phyloP scores from a whole-genome alignment of 2,888 invertebrate species.

The Myopa tessellatipennis region DNA sequence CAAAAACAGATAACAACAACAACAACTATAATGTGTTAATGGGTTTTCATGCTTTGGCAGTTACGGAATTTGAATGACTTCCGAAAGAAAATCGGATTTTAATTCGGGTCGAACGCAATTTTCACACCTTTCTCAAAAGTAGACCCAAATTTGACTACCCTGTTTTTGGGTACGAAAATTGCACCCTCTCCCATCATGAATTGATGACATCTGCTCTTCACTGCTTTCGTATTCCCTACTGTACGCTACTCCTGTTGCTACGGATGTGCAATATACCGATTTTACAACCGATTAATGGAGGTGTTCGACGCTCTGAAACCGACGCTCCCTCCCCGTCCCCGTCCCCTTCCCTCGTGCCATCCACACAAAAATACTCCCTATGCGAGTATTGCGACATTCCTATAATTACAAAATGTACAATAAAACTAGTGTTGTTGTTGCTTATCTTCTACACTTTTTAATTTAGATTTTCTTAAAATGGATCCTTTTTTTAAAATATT shows the following conservation, averaged over 20 bases:
- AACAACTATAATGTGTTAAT: background rate
- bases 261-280: constrained; percentile 44
- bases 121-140: constrained; percentile 26
- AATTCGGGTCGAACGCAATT: constrained; percentile 10
- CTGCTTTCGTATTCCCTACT: background rate
- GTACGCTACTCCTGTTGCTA: constrained; percentile 5
- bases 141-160: background rate
- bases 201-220: constrained; percentile 45
- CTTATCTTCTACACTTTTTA: background rate
- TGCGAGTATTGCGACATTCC: background rate
- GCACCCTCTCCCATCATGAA: background rate
- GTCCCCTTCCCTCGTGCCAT: constrained; percentile 19
- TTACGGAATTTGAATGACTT: background rate
- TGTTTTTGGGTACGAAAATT: constrained; percentile 12
- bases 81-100: background rate
- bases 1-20: background rate
- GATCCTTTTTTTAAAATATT: constrained; percentile 2
- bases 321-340: too few species aligned
- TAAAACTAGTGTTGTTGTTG: background rate
- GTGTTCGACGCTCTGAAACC: constrained; percentile 26
- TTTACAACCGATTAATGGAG: constrained; percentile 39
- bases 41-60: background rate
- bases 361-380: background rate
- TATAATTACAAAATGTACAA: background rate
- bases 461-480: background rate